Percentiles rank a stretch among this genome's conserved stretches.
phyloP scores from a whole-genome alignment of 2,888 invertebrate species.

The Netelia inedita region DNA sequence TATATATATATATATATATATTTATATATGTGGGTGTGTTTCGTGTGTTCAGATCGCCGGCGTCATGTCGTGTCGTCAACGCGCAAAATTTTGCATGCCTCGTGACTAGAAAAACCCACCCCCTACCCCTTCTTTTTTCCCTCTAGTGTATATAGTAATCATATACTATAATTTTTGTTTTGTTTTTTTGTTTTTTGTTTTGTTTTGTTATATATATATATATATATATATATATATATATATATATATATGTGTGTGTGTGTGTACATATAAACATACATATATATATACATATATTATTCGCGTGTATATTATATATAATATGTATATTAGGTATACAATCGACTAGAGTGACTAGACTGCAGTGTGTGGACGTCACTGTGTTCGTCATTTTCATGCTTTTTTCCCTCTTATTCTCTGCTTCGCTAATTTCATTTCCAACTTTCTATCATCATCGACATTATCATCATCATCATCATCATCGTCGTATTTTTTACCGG shows the following conservation, averaged over 20 bases:
- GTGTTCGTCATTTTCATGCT: conserved; percentile 76
- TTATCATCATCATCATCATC: neutral
- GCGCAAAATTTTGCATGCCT: conserved; percentile 69
- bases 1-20: conserved; percentile 56
- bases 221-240: conserved; percentile 71
- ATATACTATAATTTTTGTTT: conserved; percentile 57
- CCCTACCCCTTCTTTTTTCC: conserved; percentile 71
- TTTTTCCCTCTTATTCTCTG: conserved; percentile 59
- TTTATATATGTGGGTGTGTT: conserved; percentile 42
- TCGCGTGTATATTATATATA: conserved; percentile 50
- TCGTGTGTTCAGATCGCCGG: conserved; percentile 60
- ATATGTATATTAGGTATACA: conserved; percentile 68
- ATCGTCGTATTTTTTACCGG: neutral
- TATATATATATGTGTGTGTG: conserved; percentile 52
- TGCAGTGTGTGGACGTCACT: conserved; percentile 83
- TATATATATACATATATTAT: conserved; percentile 73
- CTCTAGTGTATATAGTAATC: conserved; percentile 58
- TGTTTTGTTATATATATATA: conserved; percentile 61
- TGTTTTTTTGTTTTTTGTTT: conserved; percentile 29
- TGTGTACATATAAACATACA: conserved; percentile 58
- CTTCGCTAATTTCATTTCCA: conserved; percentile 59
- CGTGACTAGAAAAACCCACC: conserved; percentile 80
- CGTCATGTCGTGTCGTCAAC: conserved; percentile 48
- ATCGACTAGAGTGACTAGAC: conserved; percentile 84
- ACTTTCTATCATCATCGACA: conserved; percentile 41